These are phyloP conservation scores for Drosophila anomalata DNA, from an alignment of 2,888 invertebrate species.

Conservation along the genomic window DNA sequence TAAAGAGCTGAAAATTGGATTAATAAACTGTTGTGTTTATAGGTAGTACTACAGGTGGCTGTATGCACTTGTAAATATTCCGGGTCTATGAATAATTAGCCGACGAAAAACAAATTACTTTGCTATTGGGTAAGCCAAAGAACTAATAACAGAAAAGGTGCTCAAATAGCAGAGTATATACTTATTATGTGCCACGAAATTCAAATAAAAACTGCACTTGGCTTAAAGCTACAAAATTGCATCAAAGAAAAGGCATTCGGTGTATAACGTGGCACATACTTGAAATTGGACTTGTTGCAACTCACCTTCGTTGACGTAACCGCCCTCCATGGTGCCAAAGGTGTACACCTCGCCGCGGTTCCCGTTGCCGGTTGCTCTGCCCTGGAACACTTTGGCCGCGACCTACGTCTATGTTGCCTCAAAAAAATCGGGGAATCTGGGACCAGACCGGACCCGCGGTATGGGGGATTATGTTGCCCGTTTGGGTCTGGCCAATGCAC, in stretches of 20 bases:
- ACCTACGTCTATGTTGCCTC: conserved; percentile 58
- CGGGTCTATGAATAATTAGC: conserved; percentile 19
- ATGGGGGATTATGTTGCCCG: conserved; percentile 9
- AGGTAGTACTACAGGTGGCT: background rate
- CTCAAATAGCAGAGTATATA: background rate
- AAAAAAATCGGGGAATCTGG: conserved; percentile 10
- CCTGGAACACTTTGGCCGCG: conserved; percentile 73
- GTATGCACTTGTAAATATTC: background rate
- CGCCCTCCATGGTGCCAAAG: conserved; percentile 83
- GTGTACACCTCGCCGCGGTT: conserved; percentile 80
- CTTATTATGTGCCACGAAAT: background rate
- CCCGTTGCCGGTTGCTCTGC: conserved; percentile 40
- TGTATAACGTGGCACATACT: conserved; percentile 13
- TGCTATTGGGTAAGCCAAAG: background rate
- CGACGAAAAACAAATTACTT: conserved; percentile 7
- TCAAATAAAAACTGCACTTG: background rate
- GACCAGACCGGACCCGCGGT: background rate
- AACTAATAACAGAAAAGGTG: background rate
- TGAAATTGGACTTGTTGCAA: conserved; percentile 21
- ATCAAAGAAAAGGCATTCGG: conserved; percentile 25
- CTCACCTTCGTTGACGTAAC: conserved; percentile 84
- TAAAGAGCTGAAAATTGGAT: background rate
- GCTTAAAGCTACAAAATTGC: conserved; percentile 6
- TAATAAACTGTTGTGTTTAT: conserved; percentile 1
- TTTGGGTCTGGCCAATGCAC: conserved; percentile 55